A percentile compares a stretch with the other conserved stretches of the same genome.
Conservation (phyloP, 1,140 invertebrate genomes). For the Pseudachorutes palmiensis region DNA sequence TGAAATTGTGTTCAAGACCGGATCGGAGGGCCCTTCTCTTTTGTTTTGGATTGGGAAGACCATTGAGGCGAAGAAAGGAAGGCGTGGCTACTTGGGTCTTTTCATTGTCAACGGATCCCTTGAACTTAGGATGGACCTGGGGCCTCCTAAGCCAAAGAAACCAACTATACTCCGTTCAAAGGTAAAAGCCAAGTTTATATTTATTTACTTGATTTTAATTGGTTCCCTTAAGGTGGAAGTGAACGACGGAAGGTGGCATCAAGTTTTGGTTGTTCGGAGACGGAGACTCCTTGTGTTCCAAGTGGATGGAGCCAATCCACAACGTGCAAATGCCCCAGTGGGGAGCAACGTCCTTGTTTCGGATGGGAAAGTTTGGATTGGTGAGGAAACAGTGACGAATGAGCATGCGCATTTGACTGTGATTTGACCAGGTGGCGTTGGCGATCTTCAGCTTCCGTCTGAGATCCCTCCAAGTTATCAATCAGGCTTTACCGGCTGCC, state of each 20-base stretch:
- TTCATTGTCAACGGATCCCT: slow-evolving; percentile 54
- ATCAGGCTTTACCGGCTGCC: slow-evolving; percentile 55
- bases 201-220: not conserved
- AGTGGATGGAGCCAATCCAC: slow-evolving; percentile 56
- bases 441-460: slow-evolving; percentile 48
- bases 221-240: slow-evolving; percentile 49
- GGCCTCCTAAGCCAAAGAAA: slow-evolving; percentile 47
- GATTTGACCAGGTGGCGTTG: slow-evolving; percentile 30
- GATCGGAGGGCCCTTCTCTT: slow-evolving; percentile 54
- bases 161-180: slow-evolving; percentile 50
- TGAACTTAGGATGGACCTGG: slow-evolving; percentile 57
- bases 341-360: slow-evolving; percentile 61
- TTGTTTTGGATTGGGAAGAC: slow-evolving; percentile 53
- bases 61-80: slow-evolving; percentile 40
- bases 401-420: too few species aligned
- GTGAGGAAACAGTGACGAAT: too few species aligned
- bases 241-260: slow-evolving; percentile 60
- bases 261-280: slow-evolving; percentile 55
- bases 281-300: slow-evolving; percentile 59
- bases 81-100: slow-evolving; percentile 53
- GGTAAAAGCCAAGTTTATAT: slow-evolving; percentile 41
- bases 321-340: slow-evolving; percentile 53
- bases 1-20: slow-evolving; percentile 60
- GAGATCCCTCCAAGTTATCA: slow-evolving; percentile 53
- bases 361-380: slow-evolving; percentile 67